Conservation (phyloP, 1,140 invertebrate species). For the Linepithema humile region DNA sequence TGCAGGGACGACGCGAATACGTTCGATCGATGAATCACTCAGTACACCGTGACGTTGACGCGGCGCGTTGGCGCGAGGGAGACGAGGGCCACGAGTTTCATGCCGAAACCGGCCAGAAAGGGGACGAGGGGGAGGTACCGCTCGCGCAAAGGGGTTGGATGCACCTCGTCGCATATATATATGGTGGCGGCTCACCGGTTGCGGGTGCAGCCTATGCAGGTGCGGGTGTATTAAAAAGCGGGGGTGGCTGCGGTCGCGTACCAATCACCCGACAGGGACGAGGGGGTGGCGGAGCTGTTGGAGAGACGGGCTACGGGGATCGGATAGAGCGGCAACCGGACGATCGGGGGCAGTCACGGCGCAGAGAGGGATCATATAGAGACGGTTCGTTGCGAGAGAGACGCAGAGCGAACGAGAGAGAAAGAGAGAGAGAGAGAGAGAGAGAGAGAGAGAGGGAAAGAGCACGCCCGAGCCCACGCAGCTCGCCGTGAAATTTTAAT, state of each 20-base stretch:
- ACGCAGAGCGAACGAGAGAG: constrained; percentile 33
- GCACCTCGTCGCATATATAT: constrained; percentile 60
- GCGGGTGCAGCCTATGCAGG: constrained; percentile 74
- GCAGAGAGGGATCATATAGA: constrained; percentile 74
- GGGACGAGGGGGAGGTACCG: constrained; percentile 26
- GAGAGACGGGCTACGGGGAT: constrained; percentile 56
- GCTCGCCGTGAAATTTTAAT: constrained; percentile 81
- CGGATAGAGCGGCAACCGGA: constrained; percentile 61
- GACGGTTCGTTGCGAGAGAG: constrained; percentile 62
- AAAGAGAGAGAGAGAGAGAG: constrained; percentile 41
- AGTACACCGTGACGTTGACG: constrained; percentile 78
- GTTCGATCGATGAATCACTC: constrained; percentile 81
- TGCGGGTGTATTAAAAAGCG: constrained; percentile 81
- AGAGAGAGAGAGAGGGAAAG: constrained; percentile 37
- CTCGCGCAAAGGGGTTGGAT: constrained; percentile 53
- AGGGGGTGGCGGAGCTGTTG: constrained; percentile 57
- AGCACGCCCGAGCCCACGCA: constrained; percentile 71
- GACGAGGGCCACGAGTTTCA: constrained; percentile 37
- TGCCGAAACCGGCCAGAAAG: constrained; percentile 38
- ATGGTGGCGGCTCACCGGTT: constrained; percentile 69
- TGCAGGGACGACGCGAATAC: constrained; percentile 73
- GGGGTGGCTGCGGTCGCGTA: constrained; percentile 79
- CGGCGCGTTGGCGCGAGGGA: constrained; percentile 66
- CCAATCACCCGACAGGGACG: constrained; percentile 77
- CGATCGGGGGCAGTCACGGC: constrained; percentile 68